phyloP scores from a whole-genome alignment of 2,888 invertebrate genomes.

The Nasonia oneida region DNA sequence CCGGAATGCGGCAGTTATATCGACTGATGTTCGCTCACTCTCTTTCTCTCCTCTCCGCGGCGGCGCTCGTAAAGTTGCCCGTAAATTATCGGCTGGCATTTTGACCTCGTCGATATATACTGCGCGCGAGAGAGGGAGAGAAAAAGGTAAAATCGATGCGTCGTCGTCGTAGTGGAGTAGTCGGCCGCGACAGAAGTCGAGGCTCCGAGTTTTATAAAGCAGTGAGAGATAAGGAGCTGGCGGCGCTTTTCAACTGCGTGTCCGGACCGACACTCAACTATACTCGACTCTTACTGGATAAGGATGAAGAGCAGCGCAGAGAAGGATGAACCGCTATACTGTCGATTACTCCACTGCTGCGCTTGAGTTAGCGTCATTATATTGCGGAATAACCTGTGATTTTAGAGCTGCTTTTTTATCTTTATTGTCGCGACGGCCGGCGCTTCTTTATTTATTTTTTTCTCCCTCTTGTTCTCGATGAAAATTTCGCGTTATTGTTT shows the following conservation, averaged over 20 bases:
- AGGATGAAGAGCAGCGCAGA: neutral
- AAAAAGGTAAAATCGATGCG: slow-evolving; percentile 47
- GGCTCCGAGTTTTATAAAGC: neutral
- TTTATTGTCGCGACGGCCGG: neutral
- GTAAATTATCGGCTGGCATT: slow-evolving; percentile 58
- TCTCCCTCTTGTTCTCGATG: neutral
- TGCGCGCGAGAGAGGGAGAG: neutral
- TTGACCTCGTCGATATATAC: slow-evolving; percentile 41
- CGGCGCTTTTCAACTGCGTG: neutral
- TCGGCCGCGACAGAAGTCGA: slow-evolving; percentile 10
- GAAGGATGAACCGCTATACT: neutral
- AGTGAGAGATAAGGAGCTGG: slow-evolving; percentile 14
- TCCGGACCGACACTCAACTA: neutral
- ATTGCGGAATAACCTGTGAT: neutral
- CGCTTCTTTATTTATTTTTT: neutral
- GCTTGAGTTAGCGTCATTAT: slow-evolving; percentile 9
- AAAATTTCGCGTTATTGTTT: neutral
- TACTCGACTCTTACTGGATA: neutral
- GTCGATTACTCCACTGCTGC: neutral
- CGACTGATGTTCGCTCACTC: slow-evolving; percentile 30
- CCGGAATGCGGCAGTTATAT: slow-evolving; percentile 30
- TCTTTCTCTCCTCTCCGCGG: slow-evolving; percentile 20
- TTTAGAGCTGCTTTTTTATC: neutral
- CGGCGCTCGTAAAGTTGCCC: slow-evolving; percentile 49
- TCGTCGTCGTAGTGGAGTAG: slow-evolving; percentile 22